phyloP scores from a whole-genome alignment of 2,888 invertebrate species.

The Parnassius apollo region DNA sequence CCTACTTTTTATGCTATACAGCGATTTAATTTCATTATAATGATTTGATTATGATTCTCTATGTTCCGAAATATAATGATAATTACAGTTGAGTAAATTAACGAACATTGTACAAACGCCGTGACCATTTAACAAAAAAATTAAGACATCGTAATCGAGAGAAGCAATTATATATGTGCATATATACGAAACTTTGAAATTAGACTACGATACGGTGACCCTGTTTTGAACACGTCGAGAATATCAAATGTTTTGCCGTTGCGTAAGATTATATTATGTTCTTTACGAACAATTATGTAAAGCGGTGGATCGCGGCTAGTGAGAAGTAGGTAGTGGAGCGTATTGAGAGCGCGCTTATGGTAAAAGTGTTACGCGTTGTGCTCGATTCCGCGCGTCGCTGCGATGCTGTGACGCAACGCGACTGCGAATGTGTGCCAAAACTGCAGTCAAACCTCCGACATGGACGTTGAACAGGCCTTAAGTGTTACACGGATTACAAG shows the following conservation, averaged over 20 bases:
- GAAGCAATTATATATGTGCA: slow-evolving; percentile 19
- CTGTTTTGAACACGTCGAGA: slow-evolving; percentile 57
- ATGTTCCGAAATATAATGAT: not conserved
- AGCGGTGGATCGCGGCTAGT: slow-evolving; percentile 54
- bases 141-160: slow-evolving; percentile 22
- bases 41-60: too few species aligned
- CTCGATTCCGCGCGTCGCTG: slow-evolving; percentile 57
- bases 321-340: slow-evolving; percentile 56
- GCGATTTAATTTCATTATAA: too few species aligned
- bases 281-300: slow-evolving; percentile 72
- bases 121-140: slow-evolving; percentile 24
- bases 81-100: slow-evolving; percentile 4
- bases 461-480: slow-evolving; percentile 35
- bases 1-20: too few species aligned
- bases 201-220: slow-evolving; percentile 51
- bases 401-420: slow-evolving; percentile 71
- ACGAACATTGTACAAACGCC: slow-evolving; percentile 1
- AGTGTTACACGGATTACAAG: slow-evolving; percentile 34
- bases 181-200: slow-evolving; percentile 27
- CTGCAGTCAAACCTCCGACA: slow-evolving; percentile 66
- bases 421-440: slow-evolving; percentile 76
- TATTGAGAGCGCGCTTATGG: slow-evolving; percentile 55
- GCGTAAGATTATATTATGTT: slow-evolving; percentile 67
- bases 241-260: slow-evolving; percentile 67
- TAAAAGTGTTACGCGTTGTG: slow-evolving; percentile 76